Base-by-base conservation (phyloP, 2,888 invertebrate species). In the Disparrhopalites patrizii region DNA sequence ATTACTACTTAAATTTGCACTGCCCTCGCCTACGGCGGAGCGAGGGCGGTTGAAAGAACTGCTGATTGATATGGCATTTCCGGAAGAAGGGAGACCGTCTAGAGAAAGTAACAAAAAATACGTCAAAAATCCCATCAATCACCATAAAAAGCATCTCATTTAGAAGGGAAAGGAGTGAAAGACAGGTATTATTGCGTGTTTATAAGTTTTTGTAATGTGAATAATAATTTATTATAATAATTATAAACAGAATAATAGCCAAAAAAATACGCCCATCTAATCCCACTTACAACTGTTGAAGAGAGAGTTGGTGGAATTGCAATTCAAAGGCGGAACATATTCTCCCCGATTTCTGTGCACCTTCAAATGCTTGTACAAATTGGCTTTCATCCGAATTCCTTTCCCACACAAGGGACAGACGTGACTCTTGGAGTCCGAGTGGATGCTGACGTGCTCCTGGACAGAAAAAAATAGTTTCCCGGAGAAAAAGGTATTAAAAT, bases 281-380 rank as follows among this genome's bases (percentile, higher is more conserved):
- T n/a, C n/a, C n/a, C n/a, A n/a, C 50, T 65, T 50, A 60, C 60
- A 60, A 31, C 60, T 61, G 27, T 65, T 52, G n/a, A 60, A 27
- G 33, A 57, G 52, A 28, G 20, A 25, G 38, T 27, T 66, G n/a
- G 51, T 55, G 1, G 66, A 51, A 28, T 33, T 60, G 13, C 56
- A 51, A 33, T 50, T 56, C 18, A 62, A 52, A n/a, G 68, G 66
- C 20, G 66, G 65, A 25, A 68, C 65, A 28, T 62, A 68, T 56
- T 68, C 68, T 18, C 68, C 68, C n/a, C 68, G 65, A 51, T 66
- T 68, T 27, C 68, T 47, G 27, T 68, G 68, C 30, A 66, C 65
- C 51, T 68, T 68, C 5, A 68, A 36, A 27, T 68, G 68, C 54
- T 68, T 68, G 60, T 66, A 68, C 31, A 66, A 40, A 36, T 68